A percentile compares a stretch with the other conserved stretches of the same genome.
Evolutionary conservation across 2,113 vertebrate species (phyloP).

Genomic region (Hippolais icterina): DNA sequence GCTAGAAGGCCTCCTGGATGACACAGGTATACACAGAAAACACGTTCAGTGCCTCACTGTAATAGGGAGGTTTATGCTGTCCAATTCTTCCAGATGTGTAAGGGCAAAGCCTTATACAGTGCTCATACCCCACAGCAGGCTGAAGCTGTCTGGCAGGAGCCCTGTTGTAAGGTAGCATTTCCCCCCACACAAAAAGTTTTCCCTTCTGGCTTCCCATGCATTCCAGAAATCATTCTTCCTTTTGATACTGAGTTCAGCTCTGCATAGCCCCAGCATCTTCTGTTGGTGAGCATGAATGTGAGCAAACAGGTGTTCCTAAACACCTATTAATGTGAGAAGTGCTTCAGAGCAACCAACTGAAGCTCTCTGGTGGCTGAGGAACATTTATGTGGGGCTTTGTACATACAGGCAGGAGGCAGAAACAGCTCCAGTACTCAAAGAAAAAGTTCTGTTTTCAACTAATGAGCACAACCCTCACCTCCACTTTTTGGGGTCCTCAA

Average conservation of each 20-base stretch:
- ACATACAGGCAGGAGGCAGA: neutral
- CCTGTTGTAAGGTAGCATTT: neutral
- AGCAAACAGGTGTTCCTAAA: neutral
- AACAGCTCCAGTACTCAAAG: neutral
- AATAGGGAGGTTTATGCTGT: neutral
- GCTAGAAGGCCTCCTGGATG: slow-evolving; percentile 10
- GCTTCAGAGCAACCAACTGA: neutral
- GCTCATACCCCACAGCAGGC: neutral
- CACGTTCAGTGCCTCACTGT: neutral
- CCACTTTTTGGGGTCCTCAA: neutral
- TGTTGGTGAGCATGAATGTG: neutral
- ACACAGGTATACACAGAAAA: neutral
- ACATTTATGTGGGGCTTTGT: neutral
- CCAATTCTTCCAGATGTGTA: neutral
- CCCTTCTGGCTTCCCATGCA: neutral
- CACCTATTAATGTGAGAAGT: neutral
- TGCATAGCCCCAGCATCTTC: neutral
- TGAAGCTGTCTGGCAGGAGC: neutral
- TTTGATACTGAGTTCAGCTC: neutral
- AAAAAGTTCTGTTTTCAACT: neutral
- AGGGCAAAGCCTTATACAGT: neutral
- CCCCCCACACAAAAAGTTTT: neutral
- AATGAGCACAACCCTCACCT: neutral
- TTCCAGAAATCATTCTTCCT: neutral
- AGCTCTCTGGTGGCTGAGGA: neutral